Base-by-base conservation (phyloP, 2,888 invertebrate genomes). In the Entomobrya multifasciata region DNA sequence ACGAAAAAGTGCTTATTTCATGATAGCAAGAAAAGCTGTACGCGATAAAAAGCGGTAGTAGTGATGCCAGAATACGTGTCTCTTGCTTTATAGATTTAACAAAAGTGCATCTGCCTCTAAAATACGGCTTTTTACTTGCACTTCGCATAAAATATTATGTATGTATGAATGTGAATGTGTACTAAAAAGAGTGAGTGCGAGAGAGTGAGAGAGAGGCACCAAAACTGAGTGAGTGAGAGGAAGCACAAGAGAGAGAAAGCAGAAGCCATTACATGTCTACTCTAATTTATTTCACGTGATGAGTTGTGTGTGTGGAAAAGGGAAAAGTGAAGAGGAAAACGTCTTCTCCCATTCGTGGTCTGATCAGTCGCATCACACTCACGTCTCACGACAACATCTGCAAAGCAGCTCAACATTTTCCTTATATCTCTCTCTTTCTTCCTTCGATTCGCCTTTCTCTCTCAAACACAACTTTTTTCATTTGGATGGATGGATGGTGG, bases 281-380 rank as follows among this genome's bases (percentile, higher is more conserved):
- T 82, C 74, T 82, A 87, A 87, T 87, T 36, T 36, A 36, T 36
- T 36, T 87, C 87, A 49, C 52, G 72, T 82, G 87, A 87, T 87
- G 87, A 82, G 87, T 78, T 82, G 72, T 76, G 78, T 78, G 82
- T 47, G 36, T 36, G 70, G 65, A 78, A 86, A 76, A 30, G 65
- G 57, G 65, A 65, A 86, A 80, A 86, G 72, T 86, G 80, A 80
- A 79, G 49, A 80, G 65, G 74, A 80, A 86, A 81, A 87, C 82
- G 87, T 87, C 87, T 87, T 87, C 49, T 82, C 82, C 78, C 57
- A 82, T 87, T 82, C 82, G 82, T 70, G 87, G 87, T 87, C 87
- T 87, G 87, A 87, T 87, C 87, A 87, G 82, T 87, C 87, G 82
- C 82, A 87, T 87, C 87, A 82, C 70, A 82, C 81, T 87, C 87